phyloP scores from a whole-genome alignment of 1,140 invertebrate genomes.

The Neodiprion fabricii region DNA sequence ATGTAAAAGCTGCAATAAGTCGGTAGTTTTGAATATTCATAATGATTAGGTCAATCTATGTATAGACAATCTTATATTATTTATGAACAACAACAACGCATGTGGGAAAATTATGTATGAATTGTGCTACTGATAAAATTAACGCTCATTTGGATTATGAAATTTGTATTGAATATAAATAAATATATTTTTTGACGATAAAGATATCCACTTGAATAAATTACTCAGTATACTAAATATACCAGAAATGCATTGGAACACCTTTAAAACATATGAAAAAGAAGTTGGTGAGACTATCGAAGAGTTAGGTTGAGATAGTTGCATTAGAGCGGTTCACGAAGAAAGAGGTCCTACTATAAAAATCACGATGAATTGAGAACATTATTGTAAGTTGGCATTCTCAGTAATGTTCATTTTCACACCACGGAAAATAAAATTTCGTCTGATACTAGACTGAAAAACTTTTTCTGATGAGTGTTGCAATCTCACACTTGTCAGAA shows the following conservation, averaged over 20 bases:
- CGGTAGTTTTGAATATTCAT: background rate
- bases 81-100: too few species aligned
- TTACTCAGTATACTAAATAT: slow-evolving; percentile 14
- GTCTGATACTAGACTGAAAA: too few species aligned
- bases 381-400: slow-evolving; percentile 18
- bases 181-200: background rate
- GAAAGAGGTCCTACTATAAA: slow-evolving; percentile 22
- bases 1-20: too few species aligned
- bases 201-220: slow-evolving; percentile 20
- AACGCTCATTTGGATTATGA: too few species aligned
- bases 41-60: slow-evolving; percentile 16
- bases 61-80: slow-evolving; percentile 8
- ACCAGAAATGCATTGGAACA: slow-evolving; percentile 18
- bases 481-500: too few species aligned
- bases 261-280: slow-evolving; percentile 23
- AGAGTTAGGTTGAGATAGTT: slow-evolving; percentile 17
- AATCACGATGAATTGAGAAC: slow-evolving; percentile 17
- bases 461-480: too few species aligned
- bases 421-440: too few species aligned
- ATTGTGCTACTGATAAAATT: too few species aligned
- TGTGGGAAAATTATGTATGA: too few species aligned
- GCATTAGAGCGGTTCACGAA: slow-evolving; percentile 15
- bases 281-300: slow-evolving; percentile 23
- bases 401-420: slow-evolving; percentile 4
- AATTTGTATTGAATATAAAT: too few species aligned